A percentile compares a stretch with the other conserved stretches of the same genome.
Conservation (phyloP, 2,797 vertebrate species). For the Lindbergichthys nudifrons region DNA sequence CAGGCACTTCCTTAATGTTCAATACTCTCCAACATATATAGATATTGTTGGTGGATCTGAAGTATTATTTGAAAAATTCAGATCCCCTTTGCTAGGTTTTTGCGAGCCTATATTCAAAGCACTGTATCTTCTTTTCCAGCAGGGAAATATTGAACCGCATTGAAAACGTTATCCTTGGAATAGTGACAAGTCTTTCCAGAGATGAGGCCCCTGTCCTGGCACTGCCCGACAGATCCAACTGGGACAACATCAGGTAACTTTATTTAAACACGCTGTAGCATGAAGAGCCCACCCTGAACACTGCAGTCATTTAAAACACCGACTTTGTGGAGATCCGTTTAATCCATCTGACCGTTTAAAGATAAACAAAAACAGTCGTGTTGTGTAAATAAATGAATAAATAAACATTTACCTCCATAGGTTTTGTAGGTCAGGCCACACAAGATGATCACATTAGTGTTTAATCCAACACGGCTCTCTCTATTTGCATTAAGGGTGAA, state of each 20-base stretch:
- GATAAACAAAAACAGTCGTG: constrained; percentile 49
- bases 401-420: constrained; percentile 48
- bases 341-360: constrained; percentile 45
- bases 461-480: constrained; percentile 36
- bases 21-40: neutral
- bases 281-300: constrained; percentile 13
- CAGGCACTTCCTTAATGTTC: neutral
- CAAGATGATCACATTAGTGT: constrained; percentile 58
- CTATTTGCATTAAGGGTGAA: constrained; percentile 44
- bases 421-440: constrained; percentile 57
- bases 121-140: constrained; percentile 73
- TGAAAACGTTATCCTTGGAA: constrained; percentile 88
- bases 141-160: constrained; percentile 87
- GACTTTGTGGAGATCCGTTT: constrained; percentile 28
- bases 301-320: constrained; percentile 28
- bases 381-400: constrained; percentile 58
- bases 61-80: neutral
- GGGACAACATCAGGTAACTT: constrained; percentile 91
- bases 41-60: neutral
- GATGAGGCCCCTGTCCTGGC: constrained; percentile 88
- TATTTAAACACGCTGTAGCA: constrained; percentile 5
- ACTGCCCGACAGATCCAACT: constrained; percentile 87
- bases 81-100: neutral
- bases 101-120: neutral
- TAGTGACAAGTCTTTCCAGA: constrained; percentile 86